Evolutionary conservation across 2,113 vertebrate species (phyloP), one percentile per base, ranked within the genome.

Genomic region (Ophiodon elongatus): DNA sequence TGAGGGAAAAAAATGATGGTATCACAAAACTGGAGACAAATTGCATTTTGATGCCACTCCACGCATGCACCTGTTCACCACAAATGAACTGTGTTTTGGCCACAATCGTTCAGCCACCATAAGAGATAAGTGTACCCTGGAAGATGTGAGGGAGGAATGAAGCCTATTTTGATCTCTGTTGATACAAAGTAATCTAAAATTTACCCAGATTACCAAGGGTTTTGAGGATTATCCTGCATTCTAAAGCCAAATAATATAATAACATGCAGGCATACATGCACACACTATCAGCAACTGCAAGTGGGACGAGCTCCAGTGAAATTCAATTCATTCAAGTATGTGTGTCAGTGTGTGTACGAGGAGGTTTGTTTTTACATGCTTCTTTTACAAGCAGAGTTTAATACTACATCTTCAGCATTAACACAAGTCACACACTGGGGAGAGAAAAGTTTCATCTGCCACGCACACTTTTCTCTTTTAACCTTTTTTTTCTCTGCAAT

Each of bases 131-230:
- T 63, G 54, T 52, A 27, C 25, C 14, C 21, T 57, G 39, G 52
- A 73, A 83, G 76, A 82, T 82, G 80, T 83, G 25, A 76, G 27
- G 79, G 66, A 13, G 45, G 60, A 78, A 69, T 52, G 52, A 79
- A 72, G 76, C 84, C 88, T 84, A 81, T 88, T 91, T 82, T 85
- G 83, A 91, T 91, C 82, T 85, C 59, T 90, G 87, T 87, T 90
- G 82, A 89, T 89, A 79, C 83, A 75, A 15, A 84, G 59, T 89
- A 73, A 89, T 90, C 83, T 80, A 74, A 91, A 89, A 89, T 93
- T 73, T 89, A 84, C 80, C 74, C 86, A 89, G 90, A 94, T 94
- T 93, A 91, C 85, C 29, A 80, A 73, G 72, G 78, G 86, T 88
- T 91, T 86, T 3, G 69, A 19, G 78, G 89, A 92, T 93, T 84